These are phyloP conservation scores for Pachypeltis micranthus DNA, from an alignment of 1,140 invertebrate genomes.

Conservation along the genomic window DNA sequence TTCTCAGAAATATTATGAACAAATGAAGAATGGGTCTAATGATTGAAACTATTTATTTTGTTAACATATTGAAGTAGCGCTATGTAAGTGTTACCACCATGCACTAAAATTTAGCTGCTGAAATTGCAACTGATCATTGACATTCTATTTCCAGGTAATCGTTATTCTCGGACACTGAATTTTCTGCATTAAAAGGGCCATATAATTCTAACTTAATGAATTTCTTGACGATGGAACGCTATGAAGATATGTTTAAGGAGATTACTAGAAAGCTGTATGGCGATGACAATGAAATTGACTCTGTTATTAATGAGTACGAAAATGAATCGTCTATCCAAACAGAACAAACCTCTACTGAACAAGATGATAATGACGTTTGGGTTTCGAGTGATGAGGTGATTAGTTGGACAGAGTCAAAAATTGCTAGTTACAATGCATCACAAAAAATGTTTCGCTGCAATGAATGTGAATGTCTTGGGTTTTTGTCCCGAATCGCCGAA, in stretches of 20 bases:
- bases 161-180: too few species aligned
- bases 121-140: too few species aligned
- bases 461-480: slow-evolving; percentile 65
- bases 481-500: slow-evolving; percentile 63
- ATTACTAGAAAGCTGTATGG: slow-evolving; percentile 81
- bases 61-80: too few species aligned
- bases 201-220: slow-evolving; percentile 3
- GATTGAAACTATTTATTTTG: too few species aligned
- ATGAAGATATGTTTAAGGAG: slow-evolving; percentile 72
- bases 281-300: slow-evolving; percentile 52
- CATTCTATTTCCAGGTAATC: too few species aligned
- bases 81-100: too few species aligned
- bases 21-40: too few species aligned
- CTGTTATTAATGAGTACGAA: slow-evolving; percentile 35
- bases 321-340: slow-evolving; percentile 26
- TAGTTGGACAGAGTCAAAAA: slow-evolving; percentile 55
- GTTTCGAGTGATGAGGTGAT: slow-evolving; percentile 52
- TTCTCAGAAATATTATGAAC: too few species aligned
- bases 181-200: too few species aligned
- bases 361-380: slow-evolving; percentile 43
- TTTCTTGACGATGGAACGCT: slow-evolving; percentile 40
- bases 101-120: too few species aligned
- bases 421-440: slow-evolving; percentile 56
- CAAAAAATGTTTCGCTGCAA: slow-evolving; percentile 61
- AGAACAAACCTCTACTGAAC: slow-evolving; percentile 36